Evolutionary conservation across 1,140 invertebrate genomes (phyloP).

Genomic region (Lucilia sericata): DNA sequence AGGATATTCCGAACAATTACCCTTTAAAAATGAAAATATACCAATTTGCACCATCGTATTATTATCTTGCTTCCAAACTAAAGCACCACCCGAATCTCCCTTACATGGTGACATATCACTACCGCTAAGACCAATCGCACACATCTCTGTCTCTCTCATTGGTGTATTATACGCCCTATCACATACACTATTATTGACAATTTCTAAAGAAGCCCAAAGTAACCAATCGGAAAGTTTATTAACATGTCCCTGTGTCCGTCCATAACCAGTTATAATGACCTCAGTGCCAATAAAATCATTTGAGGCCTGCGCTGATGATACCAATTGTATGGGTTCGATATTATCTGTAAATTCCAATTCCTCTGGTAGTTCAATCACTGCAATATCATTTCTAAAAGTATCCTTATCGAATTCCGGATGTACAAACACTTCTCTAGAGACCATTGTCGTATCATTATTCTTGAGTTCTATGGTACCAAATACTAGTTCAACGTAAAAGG

Average conservation of each 20-base stretch:
- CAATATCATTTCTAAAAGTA: slow-evolving; percentile 70
- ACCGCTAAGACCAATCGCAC: slow-evolving; percentile 52
- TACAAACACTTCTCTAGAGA: slow-evolving; percentile 61
- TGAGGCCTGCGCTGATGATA: slow-evolving; percentile 46
- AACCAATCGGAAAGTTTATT: slow-evolving; percentile 56
- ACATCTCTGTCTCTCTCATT: slow-evolving; percentile 55
- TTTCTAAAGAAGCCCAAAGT: slow-evolving; percentile 56
- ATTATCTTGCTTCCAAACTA: slow-evolving; percentile 46
- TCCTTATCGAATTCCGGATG: slow-evolving; percentile 68
- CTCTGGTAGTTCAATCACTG: slow-evolving; percentile 70
- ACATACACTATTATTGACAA: slow-evolving; percentile 58
- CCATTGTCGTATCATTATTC: slow-evolving; percentile 58
- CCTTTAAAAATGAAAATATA: slow-evolving; percentile 63
- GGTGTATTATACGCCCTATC: slow-evolving; percentile 48
- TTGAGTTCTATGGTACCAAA: slow-evolving; percentile 69
- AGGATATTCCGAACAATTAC: slow-evolving; percentile 60
- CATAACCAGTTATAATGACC: slow-evolving; percentile 57
- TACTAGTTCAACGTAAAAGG: slow-evolving; percentile 57
- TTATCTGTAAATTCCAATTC: slow-evolving; percentile 62
- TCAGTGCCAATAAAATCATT: slow-evolving; percentile 55
- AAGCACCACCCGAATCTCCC: slow-evolving; percentile 61
- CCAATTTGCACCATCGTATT: slow-evolving; percentile 58
- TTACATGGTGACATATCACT: slow-evolving; percentile 62
- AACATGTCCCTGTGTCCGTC: slow-evolving; percentile 58
- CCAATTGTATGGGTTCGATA: slow-evolving; percentile 58